phyloP scores from a whole-genome alignment of 2,113 vertebrate genomes.

The Rallus limicola region DNA sequence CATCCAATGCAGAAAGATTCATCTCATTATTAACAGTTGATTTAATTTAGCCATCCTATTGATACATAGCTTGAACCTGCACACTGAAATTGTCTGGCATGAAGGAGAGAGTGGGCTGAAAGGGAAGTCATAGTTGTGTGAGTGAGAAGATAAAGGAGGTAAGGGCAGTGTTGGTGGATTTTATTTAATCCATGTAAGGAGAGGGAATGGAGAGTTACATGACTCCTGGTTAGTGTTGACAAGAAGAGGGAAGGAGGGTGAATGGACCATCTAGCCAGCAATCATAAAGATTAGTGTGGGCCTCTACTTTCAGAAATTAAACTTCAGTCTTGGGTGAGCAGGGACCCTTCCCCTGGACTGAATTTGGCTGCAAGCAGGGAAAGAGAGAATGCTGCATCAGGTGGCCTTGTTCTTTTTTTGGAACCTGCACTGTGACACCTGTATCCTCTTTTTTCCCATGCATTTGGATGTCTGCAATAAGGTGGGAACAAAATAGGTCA shows the following conservation, averaged over 20 bases:
- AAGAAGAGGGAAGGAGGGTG: neutral
- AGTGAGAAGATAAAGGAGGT: neutral
- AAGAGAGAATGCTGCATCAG: neutral
- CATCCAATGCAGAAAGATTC: slow-evolving; percentile 36
- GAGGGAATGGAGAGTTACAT: neutral
- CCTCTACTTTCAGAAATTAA: neutral
- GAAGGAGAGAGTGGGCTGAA: neutral
- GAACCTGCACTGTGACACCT: neutral
- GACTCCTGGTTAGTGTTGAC: neutral
- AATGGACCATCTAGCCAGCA: neutral
- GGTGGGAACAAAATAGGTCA: neutral
- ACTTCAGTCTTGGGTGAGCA: neutral
- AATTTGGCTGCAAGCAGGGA: neutral
- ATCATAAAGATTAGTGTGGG: neutral
- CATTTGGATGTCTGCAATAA: neutral
- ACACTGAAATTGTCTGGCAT: neutral
- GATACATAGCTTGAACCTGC: neutral
- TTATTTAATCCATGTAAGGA: neutral
- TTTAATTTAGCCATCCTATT: slow-evolving; percentile 21
- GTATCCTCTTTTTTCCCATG: fast-evolving
- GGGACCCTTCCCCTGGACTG: neutral
- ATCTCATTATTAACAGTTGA: slow-evolving; percentile 47
- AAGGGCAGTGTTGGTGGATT: neutral
- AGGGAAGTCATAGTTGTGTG: neutral
- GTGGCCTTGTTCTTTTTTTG: neutral